Conservation (phyloP, 2,113 vertebrate species). For the Morone saxatilis region DNA sequence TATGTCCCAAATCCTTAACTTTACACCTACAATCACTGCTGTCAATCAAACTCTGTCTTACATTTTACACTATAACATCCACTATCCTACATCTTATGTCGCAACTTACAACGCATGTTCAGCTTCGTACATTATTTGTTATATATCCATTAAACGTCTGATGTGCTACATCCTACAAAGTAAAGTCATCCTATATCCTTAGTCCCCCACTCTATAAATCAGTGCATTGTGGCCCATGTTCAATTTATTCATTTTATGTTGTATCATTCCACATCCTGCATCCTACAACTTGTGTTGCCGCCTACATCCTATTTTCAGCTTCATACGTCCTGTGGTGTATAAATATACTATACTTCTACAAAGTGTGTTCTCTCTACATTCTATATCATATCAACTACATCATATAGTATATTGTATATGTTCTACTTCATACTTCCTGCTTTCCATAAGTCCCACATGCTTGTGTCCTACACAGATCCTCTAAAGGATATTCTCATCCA, state of each 20-base stretch:
- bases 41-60: no score
- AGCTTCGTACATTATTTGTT: background rate
- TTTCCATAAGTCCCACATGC: background rate
- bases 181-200: background rate
- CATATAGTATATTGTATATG: no score
- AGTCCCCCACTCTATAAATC: background rate
- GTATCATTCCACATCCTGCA: background rate
- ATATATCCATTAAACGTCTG: background rate
- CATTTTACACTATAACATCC: background rate
- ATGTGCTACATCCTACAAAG: background rate
- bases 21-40: no score
- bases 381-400: background rate
- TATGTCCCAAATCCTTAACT: background rate
- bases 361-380: no score
- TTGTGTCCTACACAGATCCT: background rate
- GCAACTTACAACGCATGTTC: background rate
- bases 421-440: background rate
- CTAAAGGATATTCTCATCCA: background rate
- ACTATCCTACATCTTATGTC: background rate
- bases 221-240: background rate
- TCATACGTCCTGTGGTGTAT: no score
- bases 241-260: background rate
- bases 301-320: background rate
- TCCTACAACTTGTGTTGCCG: background rate
- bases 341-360: no score